These are phyloP conservation scores for Stylophora pistillata DNA, from an alignment of 64 coral and sea anemone species.

Conservation along the genomic window DNA sequence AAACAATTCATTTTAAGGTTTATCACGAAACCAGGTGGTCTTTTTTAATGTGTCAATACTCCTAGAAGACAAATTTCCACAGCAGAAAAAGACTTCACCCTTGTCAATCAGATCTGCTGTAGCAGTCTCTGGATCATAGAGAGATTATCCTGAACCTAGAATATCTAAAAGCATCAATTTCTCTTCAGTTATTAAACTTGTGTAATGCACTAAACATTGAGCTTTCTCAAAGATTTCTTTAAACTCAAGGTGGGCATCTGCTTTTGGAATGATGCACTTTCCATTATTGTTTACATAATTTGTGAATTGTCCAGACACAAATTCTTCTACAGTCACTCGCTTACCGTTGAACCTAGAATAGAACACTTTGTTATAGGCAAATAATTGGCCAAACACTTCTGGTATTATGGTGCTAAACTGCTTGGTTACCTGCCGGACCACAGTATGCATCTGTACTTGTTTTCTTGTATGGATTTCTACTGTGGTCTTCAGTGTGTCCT, in stretches of 20 bases:
- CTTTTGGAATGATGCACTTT: conserved; percentile 2
- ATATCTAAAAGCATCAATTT: conserved; percentile 60
- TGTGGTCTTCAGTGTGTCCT: neutral
- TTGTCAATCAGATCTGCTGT: conserved; percentile 16
- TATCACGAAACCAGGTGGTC: too few relatives aligned
- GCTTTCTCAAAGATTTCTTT: conserved; percentile 41
- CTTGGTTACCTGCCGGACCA: conserved; percentile 26
- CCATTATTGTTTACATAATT: conserved; percentile 73
- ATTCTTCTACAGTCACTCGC: conserved; percentile 48
- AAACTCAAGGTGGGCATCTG: conserved; percentile 27
- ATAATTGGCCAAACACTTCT: conserved; percentile 33
- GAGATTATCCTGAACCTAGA: conserved; percentile 33
- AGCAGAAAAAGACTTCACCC: conserved; percentile 46
- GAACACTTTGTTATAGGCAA: conserved; percentile 47
- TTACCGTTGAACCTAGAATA: conserved; percentile 25
- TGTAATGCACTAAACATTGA: conserved; percentile 37
- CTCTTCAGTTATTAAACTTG: conserved; percentile 6
- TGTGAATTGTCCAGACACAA: conserved; percentile 37
- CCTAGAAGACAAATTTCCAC: conserved; percentile 32
- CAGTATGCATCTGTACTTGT: conserved; percentile 52
- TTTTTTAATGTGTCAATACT: conserved; percentile 15
- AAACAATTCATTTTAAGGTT: too few relatives aligned
- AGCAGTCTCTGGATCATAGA: conserved; percentile 65
- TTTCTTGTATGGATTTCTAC: conserved; percentile 22
- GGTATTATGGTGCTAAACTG: conserved; percentile 12